Percentiles rank a stretch among this genome's conserved stretches.
phyloP scores from a whole-genome alignment of 2,888 invertebrate species.

The Drosophila anomalata region DNA sequence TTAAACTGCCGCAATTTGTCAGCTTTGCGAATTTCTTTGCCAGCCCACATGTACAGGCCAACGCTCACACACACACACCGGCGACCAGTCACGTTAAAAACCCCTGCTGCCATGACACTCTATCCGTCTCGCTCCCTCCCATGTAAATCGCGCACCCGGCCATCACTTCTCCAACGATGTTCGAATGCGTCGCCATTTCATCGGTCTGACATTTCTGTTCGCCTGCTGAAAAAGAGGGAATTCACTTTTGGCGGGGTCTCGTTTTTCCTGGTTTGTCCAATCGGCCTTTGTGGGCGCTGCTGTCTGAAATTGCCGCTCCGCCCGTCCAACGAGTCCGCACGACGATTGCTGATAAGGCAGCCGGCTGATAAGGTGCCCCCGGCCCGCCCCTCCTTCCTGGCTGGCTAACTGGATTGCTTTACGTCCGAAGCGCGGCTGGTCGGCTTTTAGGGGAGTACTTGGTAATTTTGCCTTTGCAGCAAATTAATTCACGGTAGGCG shows the following conservation, averaged over 20 bases:
- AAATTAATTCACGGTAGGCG: constrained; percentile 76
- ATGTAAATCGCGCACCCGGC: constrained; percentile 43
- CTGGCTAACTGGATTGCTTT: constrained; percentile 31
- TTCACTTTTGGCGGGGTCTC: constrained; percentile 85
- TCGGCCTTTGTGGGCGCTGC: constrained; percentile 71
- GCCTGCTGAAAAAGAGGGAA: constrained; percentile 84
- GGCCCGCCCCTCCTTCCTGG: constrained; percentile 29
- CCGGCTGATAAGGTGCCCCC: constrained; percentile 54
- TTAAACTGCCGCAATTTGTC: constrained; percentile 45
- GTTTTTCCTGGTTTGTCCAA: constrained; percentile 82
- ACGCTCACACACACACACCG: constrained; percentile 45
- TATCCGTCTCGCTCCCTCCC: constrained; percentile 63
- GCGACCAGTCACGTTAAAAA: constrained; percentile 71
- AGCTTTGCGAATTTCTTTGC: constrained; percentile 45
- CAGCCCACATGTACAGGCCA: constrained; percentile 18
- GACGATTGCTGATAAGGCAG: constrained; percentile 49
- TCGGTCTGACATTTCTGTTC: constrained; percentile 67
- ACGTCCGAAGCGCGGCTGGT: neutral
- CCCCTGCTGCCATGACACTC: constrained; percentile 65
- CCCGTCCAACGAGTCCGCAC: constrained; percentile 47
- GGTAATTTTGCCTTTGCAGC: constrained; percentile 55
- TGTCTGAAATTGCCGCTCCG: constrained; percentile 72
- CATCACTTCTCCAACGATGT: constrained; percentile 64
- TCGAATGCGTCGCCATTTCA: constrained; percentile 48
- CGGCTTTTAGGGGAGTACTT: constrained; percentile 51